These are phyloP conservation scores for Prinia subflava DNA, from an alignment of 2,113 vertebrate species.

Conservation along the genomic window DNA sequence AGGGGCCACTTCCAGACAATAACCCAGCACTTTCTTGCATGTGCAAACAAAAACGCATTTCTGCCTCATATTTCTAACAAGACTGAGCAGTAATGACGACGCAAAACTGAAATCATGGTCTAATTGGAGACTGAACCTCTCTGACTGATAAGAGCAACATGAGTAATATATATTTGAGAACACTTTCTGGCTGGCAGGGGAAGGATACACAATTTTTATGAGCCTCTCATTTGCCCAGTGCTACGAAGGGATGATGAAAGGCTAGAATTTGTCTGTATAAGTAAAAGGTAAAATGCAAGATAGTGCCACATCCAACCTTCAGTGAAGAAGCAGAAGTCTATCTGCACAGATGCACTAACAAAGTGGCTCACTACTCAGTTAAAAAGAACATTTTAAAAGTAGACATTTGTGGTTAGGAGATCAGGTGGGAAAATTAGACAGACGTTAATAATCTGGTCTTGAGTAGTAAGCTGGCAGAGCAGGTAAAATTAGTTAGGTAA, in stretches of 20 bases:
- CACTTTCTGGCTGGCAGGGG: background rate
- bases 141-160: background rate
- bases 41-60: background rate
- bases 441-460: background rate
- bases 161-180: background rate
- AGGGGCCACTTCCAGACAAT: background rate
- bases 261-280: background rate
- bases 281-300: background rate
- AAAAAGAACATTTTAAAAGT: background rate
- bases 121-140: background rate
- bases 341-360: background rate
- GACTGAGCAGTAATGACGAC: background rate
- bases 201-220: background rate
- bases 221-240: background rate
- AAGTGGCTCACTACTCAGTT: background rate
- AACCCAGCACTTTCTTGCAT: background rate
- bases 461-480: background rate
- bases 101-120: background rate
- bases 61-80: background rate
- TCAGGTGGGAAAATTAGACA: background rate
- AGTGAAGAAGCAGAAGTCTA: background rate
- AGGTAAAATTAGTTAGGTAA: background rate
- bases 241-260: background rate
- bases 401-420: background rate
- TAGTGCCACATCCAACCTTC: background rate